phyloP scores from a whole-genome alignment of 2,113 vertebrate genomes.

The Forbesichthys papilliferus region DNA sequence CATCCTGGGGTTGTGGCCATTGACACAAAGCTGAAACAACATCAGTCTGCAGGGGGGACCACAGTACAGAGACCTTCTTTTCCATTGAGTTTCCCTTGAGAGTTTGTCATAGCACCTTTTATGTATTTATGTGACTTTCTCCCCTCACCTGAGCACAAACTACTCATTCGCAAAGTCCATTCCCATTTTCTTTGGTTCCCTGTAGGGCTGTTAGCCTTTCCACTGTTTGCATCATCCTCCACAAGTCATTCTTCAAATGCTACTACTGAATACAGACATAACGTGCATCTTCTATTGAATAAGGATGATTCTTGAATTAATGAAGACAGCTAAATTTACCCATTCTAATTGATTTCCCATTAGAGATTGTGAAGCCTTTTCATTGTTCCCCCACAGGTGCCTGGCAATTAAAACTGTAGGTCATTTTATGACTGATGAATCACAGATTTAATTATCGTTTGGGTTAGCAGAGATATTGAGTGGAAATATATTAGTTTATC shows the following conservation, averaged over 20 bases:
- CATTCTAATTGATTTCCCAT: conserved; percentile 5
- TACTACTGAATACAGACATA: not conserved
- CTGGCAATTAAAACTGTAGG: conserved; percentile 1
- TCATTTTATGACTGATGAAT: conserved; percentile 4
- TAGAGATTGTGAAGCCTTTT: conserved; percentile 6
- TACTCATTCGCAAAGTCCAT: not conserved
- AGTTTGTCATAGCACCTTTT: not conserved
- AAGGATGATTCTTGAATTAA: conserved; percentile 12
- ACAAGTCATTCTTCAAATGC: not conserved
- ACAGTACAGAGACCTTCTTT: not conserved
- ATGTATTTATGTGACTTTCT: not conserved
- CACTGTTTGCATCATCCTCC: not conserved
- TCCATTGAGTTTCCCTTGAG: too few relatives aligned
- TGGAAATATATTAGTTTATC: too few relatives aligned
- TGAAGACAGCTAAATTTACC: conserved; percentile 5
- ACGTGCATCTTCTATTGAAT: not conserved
- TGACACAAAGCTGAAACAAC: not conserved
- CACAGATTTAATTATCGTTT: too few relatives aligned
- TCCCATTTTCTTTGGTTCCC: not conserved
- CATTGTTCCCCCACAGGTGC: conserved; percentile 1
- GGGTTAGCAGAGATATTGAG: too few relatives aligned
- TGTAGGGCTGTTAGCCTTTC: too few relatives aligned
- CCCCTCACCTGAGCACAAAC: not conserved
- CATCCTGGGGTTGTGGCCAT: conserved; percentile 2
- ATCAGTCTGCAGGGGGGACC: not conserved